A percentile compares a stretch with the other conserved stretches of the same genome.
Evolutionary conservation across 2,797 vertebrate genomes (phyloP).

Genomic region (Periophthalmus magnuspinnatus): DNA sequence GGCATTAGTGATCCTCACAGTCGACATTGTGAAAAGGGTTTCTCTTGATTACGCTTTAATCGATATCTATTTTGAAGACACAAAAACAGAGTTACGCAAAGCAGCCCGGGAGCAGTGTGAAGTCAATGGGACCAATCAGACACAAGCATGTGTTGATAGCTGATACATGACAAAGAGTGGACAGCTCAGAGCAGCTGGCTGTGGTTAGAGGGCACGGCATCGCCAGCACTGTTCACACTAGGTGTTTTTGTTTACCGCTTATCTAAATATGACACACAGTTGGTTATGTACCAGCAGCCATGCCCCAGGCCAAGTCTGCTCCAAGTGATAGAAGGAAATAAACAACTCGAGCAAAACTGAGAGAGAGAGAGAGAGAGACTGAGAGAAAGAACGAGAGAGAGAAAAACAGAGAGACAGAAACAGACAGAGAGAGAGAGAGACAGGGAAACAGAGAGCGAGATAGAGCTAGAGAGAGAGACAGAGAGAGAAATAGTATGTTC

Average conservation of each 20-base stretch:
- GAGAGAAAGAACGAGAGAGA: not conserved
- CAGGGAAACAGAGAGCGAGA: too few species aligned
- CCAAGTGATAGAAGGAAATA: conserved; percentile 30
- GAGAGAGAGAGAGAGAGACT: not conserved
- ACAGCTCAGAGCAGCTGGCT: conserved; percentile 45
- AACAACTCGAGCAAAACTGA: conserved; percentile 32
- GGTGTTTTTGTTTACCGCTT: conserved; percentile 51
- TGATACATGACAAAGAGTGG: conserved; percentile 52
- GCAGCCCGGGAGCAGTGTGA: conserved; percentile 34
- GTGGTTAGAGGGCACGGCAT: conserved; percentile 68
- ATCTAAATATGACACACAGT: conserved; percentile 55
- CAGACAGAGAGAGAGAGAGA: too few species aligned
- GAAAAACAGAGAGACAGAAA: conserved; percentile 14
- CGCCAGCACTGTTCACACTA: conserved; percentile 42
- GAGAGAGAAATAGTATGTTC: not conserved
- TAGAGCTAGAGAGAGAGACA: not conserved
- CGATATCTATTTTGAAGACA: conserved; percentile 22
- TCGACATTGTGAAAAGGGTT: conserved; percentile 22
- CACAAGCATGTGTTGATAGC: conserved; percentile 52
- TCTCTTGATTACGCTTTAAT: conserved; percentile 41
- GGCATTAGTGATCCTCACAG: conserved; percentile 25
- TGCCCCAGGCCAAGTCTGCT: conserved; percentile 39
- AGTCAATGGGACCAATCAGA: conserved; percentile 45
- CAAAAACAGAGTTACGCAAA: conserved; percentile 33
- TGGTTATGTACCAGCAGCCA: conserved; percentile 50